phyloP scores from a whole-genome alignment of 2,888 invertebrate species.

The Hirtodrosophila histrioides region DNA sequence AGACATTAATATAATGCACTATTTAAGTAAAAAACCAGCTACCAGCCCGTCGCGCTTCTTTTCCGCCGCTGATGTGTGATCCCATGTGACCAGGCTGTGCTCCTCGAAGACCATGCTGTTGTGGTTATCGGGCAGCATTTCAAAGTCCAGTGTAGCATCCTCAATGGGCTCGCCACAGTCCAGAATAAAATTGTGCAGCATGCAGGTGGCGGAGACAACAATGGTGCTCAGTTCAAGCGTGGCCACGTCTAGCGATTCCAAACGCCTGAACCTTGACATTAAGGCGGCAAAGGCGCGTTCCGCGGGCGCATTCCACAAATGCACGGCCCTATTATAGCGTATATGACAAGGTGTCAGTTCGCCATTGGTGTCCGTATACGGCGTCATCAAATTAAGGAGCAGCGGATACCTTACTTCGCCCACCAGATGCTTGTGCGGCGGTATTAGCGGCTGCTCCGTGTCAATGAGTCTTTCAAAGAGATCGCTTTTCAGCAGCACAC shows the following conservation, averaged over 20 bases:
- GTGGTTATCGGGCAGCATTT: conserved; percentile 29
- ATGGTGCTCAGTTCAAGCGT: conserved; percentile 33
- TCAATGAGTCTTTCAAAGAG: conserved; percentile 48
- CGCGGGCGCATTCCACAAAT: conserved; percentile 41
- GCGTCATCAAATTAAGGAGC: conserved; percentile 54
- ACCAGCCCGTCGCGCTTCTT: conserved; percentile 44
- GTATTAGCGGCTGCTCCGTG: conserved; percentile 35
- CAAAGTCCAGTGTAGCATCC: conserved; percentile 35
- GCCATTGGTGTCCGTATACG: conserved; percentile 27
- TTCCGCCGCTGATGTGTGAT: conserved; percentile 40
- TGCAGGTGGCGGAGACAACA: conserved; percentile 48
- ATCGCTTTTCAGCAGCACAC: conserved; percentile 47
- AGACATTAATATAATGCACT: not conserved
- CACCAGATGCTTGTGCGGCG: conserved; percentile 45
- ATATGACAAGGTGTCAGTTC: conserved; percentile 42
- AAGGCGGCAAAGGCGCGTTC: conserved; percentile 41
- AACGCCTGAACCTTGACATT: conserved; percentile 43
- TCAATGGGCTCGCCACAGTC: conserved; percentile 46
- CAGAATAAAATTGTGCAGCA: conserved; percentile 58
- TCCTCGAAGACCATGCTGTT: conserved; percentile 28
- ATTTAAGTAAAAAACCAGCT: conserved; percentile 30
- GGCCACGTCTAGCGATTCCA: conserved; percentile 39
- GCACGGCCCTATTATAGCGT: conserved; percentile 44
- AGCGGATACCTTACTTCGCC: conserved; percentile 51
- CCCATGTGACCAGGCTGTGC: conserved; percentile 41